Base-by-base conservation (phyloP, 2,113 vertebrate species). In the Craseonycteris thonglongyai region DNA sequence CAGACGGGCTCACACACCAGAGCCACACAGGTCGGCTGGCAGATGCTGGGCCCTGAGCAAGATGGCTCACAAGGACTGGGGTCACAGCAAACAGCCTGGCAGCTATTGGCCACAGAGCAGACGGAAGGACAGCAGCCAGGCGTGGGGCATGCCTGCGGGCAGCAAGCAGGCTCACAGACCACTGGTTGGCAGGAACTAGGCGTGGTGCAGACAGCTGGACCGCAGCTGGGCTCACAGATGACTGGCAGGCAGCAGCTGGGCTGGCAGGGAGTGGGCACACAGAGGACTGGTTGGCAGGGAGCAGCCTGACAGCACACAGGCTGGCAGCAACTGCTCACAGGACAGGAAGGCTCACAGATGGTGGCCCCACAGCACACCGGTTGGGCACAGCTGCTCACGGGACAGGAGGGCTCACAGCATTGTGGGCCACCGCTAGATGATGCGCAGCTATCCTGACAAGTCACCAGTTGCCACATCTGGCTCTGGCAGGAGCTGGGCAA, bases 401-500 rank as follows among this genome's bases (percentile, higher is more conserved):
- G 0, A 49, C 78, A 89, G 33, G 42, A 82, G 42, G 95, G 90
- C 42, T 95, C 87, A 38, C 95, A 83, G 88, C 94, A 63, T 1
- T 81, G 93, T 2, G 90, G 66, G 5, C 84, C 61, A 5, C 94
- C 95, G 92, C 84, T 86, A 0, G 95, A 74, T 42, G 94, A 94
- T 2, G 87, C 76, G 0, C 97, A 97, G 61, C 65, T 75, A 13
- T 96, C 97, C 74, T 93, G 79, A 42, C 93, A 97, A 18, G 96
- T 97, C 61, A 97, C 93, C 72, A 97, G 87, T 33, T 97, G 97
- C 97, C 97, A 97, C 0, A 93, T 97, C 84, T 96, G 97, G 49
- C 91, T 97, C 76, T 5, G 91, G 81, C 96, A 97, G 56, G 97
- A 95, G 81, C 96, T 97, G 45, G 97, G 95, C 78, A 97, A 79